Conservation (phyloP, 2,113 vertebrate genomes). For the Petromus typicus region DNA sequence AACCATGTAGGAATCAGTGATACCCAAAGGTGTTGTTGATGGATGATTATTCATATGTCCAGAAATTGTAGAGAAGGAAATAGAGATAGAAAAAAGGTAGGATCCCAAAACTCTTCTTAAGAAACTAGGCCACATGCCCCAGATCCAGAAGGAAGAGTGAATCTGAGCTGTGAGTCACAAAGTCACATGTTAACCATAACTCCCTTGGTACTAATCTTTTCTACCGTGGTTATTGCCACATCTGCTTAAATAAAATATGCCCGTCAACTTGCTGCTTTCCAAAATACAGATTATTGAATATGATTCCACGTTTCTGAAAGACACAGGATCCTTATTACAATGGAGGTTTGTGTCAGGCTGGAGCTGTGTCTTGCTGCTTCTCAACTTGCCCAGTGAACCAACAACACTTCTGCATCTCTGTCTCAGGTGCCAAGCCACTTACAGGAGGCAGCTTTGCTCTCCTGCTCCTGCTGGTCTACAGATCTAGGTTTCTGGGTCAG, state of each 20-base stretch:
- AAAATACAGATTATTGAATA: conserved; percentile 20
- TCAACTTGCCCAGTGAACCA: not conserved
- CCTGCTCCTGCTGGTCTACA: not conserved
- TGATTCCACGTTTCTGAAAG: not conserved
- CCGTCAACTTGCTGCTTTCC: not conserved
- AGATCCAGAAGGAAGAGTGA: not conserved
- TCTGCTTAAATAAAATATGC: not conserved
- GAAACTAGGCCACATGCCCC: not conserved
- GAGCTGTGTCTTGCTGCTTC: not conserved
- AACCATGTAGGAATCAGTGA: not conserved
- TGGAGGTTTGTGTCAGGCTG: not conserved
- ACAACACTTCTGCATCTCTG: not conserved
- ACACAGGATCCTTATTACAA: not conserved
- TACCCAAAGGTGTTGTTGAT: not conserved
- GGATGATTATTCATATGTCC: not conserved
- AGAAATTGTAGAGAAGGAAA: not conserved
- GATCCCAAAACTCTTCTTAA: not conserved
- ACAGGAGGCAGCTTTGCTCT: not conserved
- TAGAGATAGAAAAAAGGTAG: not conserved
- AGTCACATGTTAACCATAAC: not conserved
- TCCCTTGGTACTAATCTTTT: not conserved
- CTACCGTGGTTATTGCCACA: not conserved
- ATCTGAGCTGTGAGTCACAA: not conserved
- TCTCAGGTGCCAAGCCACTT: not conserved
- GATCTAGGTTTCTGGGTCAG: not conserved